Evolutionary conservation across 2,888 invertebrate species (phyloP).

Genomic region (Nemoura dubitans): DNA sequence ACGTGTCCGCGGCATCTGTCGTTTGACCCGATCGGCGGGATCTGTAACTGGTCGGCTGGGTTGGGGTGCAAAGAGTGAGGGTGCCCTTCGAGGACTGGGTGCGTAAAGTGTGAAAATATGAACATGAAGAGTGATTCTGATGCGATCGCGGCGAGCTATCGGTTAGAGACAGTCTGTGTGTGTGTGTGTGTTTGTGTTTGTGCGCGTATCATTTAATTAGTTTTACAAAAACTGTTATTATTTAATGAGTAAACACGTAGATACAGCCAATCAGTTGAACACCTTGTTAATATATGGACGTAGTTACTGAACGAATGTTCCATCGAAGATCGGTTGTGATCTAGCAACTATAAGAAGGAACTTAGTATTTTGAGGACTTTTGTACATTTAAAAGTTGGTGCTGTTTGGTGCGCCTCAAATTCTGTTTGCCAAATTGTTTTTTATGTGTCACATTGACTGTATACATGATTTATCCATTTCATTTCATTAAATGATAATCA

Average conservation of each 20-base stretch:
- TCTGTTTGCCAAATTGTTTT: slow-evolving; percentile 2
- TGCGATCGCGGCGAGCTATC: not conserved
- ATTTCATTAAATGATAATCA: slow-evolving; percentile 3
- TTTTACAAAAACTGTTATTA: not conserved
- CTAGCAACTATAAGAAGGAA: not conserved
- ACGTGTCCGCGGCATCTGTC: slow-evolving; percentile 86
- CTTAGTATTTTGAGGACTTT: not conserved
- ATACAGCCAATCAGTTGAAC: not conserved
- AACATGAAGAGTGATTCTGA: not conserved
- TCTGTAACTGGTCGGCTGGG: slow-evolving; percentile 89
- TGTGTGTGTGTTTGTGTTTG: not conserved
- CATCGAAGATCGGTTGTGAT: not conserved
- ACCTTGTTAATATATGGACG: not conserved
- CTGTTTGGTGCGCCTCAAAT: not conserved
- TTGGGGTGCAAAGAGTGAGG: slow-evolving; percentile 75
- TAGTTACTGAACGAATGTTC: not conserved
- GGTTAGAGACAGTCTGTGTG: not conserved
- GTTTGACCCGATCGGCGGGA: slow-evolving; percentile 89
- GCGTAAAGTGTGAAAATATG: not conserved
- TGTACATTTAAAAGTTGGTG: not conserved
- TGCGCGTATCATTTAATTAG: not conserved
- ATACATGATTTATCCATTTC: not conserved
- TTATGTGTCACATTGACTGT: not conserved
- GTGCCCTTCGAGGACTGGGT: not conserved
- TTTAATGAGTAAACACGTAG: not conserved